phyloP scores from a whole-genome alignment of 1,140 invertebrate species.

The Drosophila nikananu region DNA sequence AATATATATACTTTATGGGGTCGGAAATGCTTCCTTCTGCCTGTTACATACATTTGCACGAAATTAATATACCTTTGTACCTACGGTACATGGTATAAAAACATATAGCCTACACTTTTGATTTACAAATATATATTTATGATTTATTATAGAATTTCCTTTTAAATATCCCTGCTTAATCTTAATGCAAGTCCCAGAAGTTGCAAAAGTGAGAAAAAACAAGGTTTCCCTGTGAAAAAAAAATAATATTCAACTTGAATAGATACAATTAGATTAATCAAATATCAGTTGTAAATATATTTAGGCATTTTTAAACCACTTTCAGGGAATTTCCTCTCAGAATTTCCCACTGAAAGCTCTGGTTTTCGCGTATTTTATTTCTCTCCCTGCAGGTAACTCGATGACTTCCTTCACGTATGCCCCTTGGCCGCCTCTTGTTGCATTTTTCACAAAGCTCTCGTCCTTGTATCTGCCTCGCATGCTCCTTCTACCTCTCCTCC shows the following conservation, averaged over 20 bases:
- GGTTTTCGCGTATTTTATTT: background rate
- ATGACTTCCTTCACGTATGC: constrained; percentile 14
- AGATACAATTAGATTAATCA: background rate
- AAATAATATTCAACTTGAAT: background rate
- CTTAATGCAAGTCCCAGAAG: background rate
- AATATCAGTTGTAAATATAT: background rate
- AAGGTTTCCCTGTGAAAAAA: background rate
- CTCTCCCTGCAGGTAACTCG: background rate
- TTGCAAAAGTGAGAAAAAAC: background rate
- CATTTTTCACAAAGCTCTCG: constrained; percentile 46
- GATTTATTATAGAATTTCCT: accelerated
- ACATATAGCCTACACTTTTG: no score
- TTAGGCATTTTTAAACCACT: accelerated
- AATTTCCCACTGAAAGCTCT: background rate
- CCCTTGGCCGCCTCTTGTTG: constrained; percentile 30
- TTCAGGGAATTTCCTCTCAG: no score
- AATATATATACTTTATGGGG: no score
- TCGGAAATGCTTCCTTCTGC: no score
- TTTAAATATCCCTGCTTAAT: no score
- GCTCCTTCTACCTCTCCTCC: background rate
- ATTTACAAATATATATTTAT: no score
- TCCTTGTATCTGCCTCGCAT: background rate
- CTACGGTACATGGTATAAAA: no score
- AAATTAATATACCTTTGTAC: no score
- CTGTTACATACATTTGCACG: no score